Percentiles rank a stretch among this genome's conserved stretches.
Evolutionary conservation across 2,888 invertebrate species (phyloP).

Genomic region (Melieria omissa): DNA sequence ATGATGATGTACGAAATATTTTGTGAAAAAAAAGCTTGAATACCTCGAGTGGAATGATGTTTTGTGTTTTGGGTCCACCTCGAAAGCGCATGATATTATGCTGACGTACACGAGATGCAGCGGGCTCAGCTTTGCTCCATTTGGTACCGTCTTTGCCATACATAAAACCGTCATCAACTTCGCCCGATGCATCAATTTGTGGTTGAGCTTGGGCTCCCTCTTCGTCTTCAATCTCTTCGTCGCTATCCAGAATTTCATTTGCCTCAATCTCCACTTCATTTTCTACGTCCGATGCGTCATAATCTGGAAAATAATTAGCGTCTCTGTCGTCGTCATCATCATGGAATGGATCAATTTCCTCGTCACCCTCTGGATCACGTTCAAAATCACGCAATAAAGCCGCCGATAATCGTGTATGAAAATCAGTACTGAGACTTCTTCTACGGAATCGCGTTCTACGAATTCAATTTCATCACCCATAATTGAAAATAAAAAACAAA

Average conservation of each 20-base stretch:
- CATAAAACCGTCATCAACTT: conserved; percentile 29
- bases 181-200: background rate
- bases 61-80: conserved; percentile 34
- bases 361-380: background rate
- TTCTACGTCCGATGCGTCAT: conserved; percentile 35
- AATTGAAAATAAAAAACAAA: no score
- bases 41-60: conserved; percentile 38
- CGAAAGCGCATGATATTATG: conserved; percentile 36
- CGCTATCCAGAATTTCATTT: conserved; percentile 37
- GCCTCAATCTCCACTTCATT: conserved; percentile 35
- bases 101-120: conserved; percentile 37
- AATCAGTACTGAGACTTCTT: conserved; percentile 6
- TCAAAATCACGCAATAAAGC: conserved; percentile 6
- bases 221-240: conserved; percentile 37
- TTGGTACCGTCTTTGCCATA: conserved; percentile 38
- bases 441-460: conserved; percentile 1
- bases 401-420: background rate
- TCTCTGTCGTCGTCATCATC: conserved; percentile 11
- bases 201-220: conserved; percentile 27
- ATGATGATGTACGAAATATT: conserved; percentile 40
- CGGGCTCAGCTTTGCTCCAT: conserved; percentile 32
- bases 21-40: conserved; percentile 40
- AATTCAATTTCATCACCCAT: no score
- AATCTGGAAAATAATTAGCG: conserved; percentile 25
- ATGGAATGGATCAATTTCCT: background rate